Base-by-base conservation (phyloP, 2,113 vertebrate genomes). In the Nothobranchius kuhntae region DNA sequence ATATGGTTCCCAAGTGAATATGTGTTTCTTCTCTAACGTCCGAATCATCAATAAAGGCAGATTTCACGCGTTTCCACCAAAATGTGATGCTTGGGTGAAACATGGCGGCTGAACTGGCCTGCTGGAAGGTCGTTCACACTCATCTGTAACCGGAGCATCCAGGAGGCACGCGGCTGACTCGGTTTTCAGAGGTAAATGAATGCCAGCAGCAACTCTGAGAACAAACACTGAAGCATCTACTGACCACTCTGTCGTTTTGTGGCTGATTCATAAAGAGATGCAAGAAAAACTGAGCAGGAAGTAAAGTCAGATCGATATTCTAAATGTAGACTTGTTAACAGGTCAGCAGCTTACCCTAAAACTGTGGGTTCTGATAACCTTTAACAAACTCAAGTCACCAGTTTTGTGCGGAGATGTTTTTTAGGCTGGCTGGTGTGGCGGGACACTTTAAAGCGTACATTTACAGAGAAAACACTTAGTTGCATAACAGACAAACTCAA, bases 1-100 rank as follows among this genome's bases (percentile, higher is more conserved):
- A 93, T 91, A 90, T 86, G 83, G 83, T 87, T 88, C 73, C 91
- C 89, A 89, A 89, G 66, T 89, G 77, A 87, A 86, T 79, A 80
- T 78, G 21, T 21, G 82, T 78, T 77, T 84, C 46, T 61, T 86
- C 87, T 91, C 60, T 36, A 46, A 48, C 53, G 51, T 42, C 46
- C 38, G 67, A 84, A 78, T 80, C 58, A 69, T 65, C 36, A 61
- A 53, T 46, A 58, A 61, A 59, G 44, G 44, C 44, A 45, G 44
- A 13, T 40, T 40, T 40, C 6, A 40, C 9, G 38, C 4, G 30
- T 40, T 40, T 40, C 38, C 3, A 40, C 38, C 7, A 40, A 9
- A 8, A 2, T 40, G 3, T 40, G 9, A 40, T 40, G 9, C 38
- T 40, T 40, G 6, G 13, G 4, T 45, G 12, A 9, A 54, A 35